These are phyloP conservation scores for Loxodonta africana DNA, from an alignment of 2,113 vertebrate genomes.

Conservation along the genomic window DNA sequence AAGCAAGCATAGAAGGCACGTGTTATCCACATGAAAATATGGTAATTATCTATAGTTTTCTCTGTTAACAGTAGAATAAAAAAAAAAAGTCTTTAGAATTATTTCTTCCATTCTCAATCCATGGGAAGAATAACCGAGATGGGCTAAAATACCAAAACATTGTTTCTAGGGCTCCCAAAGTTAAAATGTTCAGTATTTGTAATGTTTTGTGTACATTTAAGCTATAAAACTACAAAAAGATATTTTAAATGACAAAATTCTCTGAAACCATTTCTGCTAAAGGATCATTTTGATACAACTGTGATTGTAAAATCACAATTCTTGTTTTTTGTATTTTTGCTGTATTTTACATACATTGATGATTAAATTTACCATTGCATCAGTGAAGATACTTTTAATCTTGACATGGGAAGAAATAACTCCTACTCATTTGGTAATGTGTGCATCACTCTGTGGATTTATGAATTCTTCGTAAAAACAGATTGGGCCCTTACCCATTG, in stretches of 20 bases:
- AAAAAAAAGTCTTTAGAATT: neutral
- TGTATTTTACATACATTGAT: neutral
- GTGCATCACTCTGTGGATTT: conserved; percentile 39
- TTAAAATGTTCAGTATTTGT: neutral
- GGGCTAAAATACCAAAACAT: conserved; percentile 41
- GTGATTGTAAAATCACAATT: neutral
- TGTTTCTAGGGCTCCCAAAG: neutral
- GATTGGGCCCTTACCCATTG: neutral
- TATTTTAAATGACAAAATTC: neutral
- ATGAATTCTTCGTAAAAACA: conserved; percentile 59
- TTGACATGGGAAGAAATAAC: neutral
- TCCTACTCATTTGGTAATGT: conserved; percentile 23
- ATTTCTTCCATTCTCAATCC: conserved; percentile 39
- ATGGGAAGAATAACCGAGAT: conserved; percentile 25
- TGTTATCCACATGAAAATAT: too few species aligned
- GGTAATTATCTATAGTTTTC: neutral
- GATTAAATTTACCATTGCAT: conserved; percentile 4
- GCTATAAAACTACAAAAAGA: neutral
- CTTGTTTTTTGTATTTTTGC: neutral
- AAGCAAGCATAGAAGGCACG: too few species aligned
- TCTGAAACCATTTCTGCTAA: conserved; percentile 6
- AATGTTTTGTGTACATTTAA: neutral
- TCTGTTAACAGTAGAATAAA: conserved; percentile 21
- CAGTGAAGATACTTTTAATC: conserved; percentile 54
- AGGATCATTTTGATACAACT: neutral